Evolutionary conservation across 2,888 invertebrate species (phyloP).

Genomic region (Girardia tigrina): DNA sequence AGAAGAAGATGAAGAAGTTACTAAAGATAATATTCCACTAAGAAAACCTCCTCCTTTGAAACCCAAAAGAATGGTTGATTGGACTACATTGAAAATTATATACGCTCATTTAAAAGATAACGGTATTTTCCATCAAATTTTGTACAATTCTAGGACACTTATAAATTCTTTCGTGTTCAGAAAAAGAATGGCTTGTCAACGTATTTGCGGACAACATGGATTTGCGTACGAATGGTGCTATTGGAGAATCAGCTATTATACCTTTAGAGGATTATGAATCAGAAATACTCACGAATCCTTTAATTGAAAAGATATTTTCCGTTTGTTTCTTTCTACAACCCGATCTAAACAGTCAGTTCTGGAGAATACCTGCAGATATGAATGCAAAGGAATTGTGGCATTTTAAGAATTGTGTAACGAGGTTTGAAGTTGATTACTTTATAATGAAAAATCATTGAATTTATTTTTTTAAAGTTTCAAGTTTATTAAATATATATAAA

Average conservation of each 20-base stretch:
- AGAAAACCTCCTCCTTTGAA: neutral
- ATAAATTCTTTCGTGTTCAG: neutral
- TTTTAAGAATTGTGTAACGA: constrained; percentile 2
- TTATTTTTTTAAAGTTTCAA: no score
- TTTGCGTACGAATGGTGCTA: neutral
- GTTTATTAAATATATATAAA: no score
- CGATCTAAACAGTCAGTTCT: neutral
- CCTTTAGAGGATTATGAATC: neutral
- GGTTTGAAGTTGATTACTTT: no score
- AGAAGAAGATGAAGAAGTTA: neutral
- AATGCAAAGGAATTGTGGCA: neutral
- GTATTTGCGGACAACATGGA: neutral
- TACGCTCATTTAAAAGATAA: neutral
- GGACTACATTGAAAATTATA: neutral
- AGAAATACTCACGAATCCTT: neutral
- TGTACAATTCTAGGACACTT: no score
- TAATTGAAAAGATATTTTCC: neutral
- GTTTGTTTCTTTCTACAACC: neutral
- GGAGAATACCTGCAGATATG: neutral
- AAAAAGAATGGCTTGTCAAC: neutral
- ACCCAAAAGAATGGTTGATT: neutral
- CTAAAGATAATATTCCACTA: no score
- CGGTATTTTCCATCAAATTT: neutral
- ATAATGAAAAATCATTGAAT: no score
- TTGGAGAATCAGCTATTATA: neutral